Evolutionary conservation across 2,888 invertebrate species (phyloP).

Genomic region (Sesia bembeciformis): DNA sequence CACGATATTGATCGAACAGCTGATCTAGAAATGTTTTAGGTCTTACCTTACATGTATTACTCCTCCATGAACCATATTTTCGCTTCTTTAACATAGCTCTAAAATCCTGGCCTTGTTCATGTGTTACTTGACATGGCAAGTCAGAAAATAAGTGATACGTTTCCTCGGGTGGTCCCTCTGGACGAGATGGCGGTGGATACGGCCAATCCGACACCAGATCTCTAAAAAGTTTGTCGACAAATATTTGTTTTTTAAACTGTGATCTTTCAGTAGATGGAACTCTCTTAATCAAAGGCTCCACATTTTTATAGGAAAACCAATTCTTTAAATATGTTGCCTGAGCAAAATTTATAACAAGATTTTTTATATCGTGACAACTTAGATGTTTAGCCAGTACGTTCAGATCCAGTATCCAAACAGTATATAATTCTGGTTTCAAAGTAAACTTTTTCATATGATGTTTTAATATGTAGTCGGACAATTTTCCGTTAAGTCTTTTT

Average conservation of each 20-base stretch:
- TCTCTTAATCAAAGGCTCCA: conserved; percentile 36
- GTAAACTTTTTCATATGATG: conserved; percentile 28
- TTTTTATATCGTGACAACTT: conserved; percentile 28
- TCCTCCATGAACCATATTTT: too few species aligned
- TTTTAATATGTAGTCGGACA: conserved; percentile 32
- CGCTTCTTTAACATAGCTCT: background rate
- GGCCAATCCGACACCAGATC: conserved; percentile 24
- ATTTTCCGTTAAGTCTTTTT: background rate
- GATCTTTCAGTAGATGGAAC: conserved; percentile 21
- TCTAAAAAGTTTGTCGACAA: conserved; percentile 31
- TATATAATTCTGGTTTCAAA: conserved; percentile 35
- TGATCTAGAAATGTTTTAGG: conserved; percentile 26
- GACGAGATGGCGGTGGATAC: conserved; percentile 17
- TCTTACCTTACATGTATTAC: background rate
- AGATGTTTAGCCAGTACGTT: conserved; percentile 28
- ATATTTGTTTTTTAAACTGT: conserved; percentile 31
- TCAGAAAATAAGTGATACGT: background rate
- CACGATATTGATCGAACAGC: conserved; percentile 41
- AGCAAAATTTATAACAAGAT: conserved; percentile 28
- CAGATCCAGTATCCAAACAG: conserved; percentile 26
- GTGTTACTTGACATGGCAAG: background rate
- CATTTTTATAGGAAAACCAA: conserved; percentile 32
- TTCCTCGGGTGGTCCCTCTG: background rate
- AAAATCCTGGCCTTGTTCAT: background rate
- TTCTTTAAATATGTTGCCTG: conserved; percentile 27